A percentile compares a stretch with the other conserved stretches of the same genome.
phyloP scores from a whole-genome alignment of 2,888 invertebrate genomes.

The Chymomyza fuscimana region DNA sequence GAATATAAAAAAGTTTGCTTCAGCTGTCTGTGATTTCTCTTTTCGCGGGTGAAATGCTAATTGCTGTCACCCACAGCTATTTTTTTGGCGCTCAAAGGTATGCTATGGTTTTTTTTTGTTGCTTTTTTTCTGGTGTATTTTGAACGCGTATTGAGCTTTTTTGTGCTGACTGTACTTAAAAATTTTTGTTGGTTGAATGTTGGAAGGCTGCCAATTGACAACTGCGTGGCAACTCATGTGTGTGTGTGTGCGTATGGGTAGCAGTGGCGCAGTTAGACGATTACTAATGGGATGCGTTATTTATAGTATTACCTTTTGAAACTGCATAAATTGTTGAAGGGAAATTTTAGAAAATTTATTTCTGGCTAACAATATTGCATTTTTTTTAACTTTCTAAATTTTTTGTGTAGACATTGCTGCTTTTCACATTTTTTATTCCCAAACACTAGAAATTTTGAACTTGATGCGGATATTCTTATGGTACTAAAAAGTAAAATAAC shows the following conservation, averaged over 20 bases:
- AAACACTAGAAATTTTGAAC: no score
- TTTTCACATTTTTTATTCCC: no score
- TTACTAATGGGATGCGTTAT: no score
- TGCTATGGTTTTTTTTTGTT: constrained; percentile 33
- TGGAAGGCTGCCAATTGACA: constrained; percentile 58
- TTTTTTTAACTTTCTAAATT: no score
- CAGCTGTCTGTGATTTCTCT: background rate
- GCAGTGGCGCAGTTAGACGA: background rate
- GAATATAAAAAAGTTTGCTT: background rate
- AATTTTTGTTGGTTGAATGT: constrained; percentile 48
- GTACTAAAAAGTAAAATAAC: no score
- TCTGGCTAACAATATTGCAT: no score
- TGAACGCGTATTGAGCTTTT: constrained; percentile 44
- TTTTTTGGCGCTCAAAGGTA: constrained; percentile 45
- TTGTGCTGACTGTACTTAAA: constrained; percentile 71
- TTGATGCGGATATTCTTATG: no score
- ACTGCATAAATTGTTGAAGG: no score
- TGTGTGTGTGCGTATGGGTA: constrained; percentile 14
- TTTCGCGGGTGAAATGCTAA: constrained; percentile 31
- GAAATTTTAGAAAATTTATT: no score
- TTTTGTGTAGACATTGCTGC: no score
- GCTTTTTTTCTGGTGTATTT: constrained; percentile 12
- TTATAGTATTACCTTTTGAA: no score
- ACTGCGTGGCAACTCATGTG: constrained; percentile 20
- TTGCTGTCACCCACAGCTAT: constrained; percentile 41